These are phyloP conservation scores for Magallana ariakensis DNA, from an alignment of 1,140 invertebrate genomes.

Conservation along the genomic window DNA sequence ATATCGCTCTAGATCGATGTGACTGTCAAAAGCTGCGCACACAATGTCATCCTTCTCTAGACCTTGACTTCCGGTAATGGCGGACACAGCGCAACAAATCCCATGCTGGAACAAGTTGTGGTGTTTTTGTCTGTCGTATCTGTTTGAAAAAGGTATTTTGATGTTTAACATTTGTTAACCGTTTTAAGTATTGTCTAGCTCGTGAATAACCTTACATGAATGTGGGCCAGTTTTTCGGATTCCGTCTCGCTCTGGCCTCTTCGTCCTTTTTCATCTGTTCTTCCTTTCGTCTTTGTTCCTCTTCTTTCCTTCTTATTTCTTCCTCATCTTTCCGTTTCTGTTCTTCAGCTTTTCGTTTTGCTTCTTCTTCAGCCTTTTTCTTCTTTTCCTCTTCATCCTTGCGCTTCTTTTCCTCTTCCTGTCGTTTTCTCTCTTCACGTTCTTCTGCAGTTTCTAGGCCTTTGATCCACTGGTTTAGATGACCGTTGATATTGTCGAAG, in stretches of 20 bases:
- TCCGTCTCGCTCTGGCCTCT: neutral
- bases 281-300: neutral
- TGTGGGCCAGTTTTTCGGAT: neutral
- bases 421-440: neutral
- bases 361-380: conserved; percentile 23
- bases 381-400: neutral
- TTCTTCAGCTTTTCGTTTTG: neutral
- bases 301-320: conserved; percentile 25
- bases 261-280: neutral
- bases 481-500: neutral
- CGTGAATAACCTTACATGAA: neutral
- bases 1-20: neutral
- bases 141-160: neutral
- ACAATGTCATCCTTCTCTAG: conserved; percentile 10
- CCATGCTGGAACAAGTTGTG: neutral
- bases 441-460: neutral
- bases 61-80: neutral
- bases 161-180: neutral
- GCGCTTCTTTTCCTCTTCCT: neutral
- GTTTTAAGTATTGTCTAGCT: no score
- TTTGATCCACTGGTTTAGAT: conserved; percentile 22
- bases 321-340: conserved; percentile 24
- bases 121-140: conserved; percentile 14
- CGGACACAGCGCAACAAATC: conserved; percentile 17
- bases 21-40: neutral